A percentile compares a stretch with the other conserved stretches of the same genome.
Conservation (phyloP, 2,888 invertebrate species). For the Seira musarum region DNA sequence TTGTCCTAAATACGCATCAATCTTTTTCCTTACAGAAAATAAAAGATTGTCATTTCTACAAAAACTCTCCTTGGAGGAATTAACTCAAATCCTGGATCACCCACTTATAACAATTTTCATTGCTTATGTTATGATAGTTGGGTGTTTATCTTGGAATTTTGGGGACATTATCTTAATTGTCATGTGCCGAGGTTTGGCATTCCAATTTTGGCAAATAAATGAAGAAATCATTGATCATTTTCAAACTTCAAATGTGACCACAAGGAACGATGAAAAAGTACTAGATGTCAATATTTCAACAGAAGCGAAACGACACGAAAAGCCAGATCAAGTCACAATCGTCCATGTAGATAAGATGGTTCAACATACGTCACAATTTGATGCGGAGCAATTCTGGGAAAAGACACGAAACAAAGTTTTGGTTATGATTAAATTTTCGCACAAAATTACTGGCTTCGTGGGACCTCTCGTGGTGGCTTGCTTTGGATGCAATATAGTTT, state of each 20-base stretch:
- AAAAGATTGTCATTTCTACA: too few relatives aligned
- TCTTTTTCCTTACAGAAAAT: too few relatives aligned
- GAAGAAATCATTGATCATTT: not conserved
- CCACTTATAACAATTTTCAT: not conserved
- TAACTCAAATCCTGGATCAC: too few relatives aligned
- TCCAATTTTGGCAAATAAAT: conserved; percentile 13
- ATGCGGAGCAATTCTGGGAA: not conserved
- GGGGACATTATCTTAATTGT: conserved; percentile 20
- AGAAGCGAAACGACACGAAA: too few relatives aligned
- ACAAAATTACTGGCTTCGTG: not conserved
- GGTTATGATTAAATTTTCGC: not conserved
- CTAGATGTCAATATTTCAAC: too few relatives aligned
- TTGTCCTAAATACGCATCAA: too few relatives aligned
- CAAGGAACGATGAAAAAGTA: too few relatives aligned
- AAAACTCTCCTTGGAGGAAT: too few relatives aligned
- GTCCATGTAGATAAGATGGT: not conserved
- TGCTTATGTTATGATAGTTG: conserved; percentile 1
- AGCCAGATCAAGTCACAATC: too few relatives aligned
- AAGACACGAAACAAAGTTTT: not conserved
- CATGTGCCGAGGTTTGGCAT: conserved; percentile 7
- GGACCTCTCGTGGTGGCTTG: not conserved
- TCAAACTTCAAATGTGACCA: not conserved
- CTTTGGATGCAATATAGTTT: not conserved
- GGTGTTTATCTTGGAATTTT: conserved; percentile 23
- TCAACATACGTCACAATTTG: too few relatives aligned